Conservation (phyloP, 2,888 invertebrate genomes). For the Pseudococcus longispinus region DNA sequence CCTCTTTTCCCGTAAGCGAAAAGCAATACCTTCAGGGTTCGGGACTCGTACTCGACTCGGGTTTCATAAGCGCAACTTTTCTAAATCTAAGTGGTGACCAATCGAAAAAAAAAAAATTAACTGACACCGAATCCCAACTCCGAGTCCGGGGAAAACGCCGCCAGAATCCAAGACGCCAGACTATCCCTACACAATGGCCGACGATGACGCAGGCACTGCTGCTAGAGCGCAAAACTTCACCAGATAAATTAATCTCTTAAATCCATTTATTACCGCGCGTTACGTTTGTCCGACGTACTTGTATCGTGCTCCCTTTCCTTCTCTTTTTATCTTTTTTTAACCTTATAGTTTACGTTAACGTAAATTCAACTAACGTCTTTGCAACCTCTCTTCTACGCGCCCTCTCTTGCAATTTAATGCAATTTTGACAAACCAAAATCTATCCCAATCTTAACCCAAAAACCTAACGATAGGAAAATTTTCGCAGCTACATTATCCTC, state of each 20-base stretch:
- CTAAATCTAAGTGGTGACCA: constrained; percentile 32
- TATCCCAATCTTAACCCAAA: neutral
- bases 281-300: neutral
- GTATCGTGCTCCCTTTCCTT: neutral
- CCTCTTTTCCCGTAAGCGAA: constrained; percentile 28
- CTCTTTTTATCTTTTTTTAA: neutral
- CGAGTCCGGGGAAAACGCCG: neutral
- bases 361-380: neutral
- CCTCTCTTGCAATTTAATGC: neutral
- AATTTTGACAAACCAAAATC: neutral
- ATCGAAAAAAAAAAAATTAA: constrained; percentile 36
- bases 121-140: neutral
- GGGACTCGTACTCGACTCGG: neutral
- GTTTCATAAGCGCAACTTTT: constrained; percentile 25
- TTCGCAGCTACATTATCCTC: too few relatives aligned
- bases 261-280: constrained; percentile 17
- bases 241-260: constrained; percentile 17
- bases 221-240: neutral
- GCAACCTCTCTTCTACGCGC: neutral
- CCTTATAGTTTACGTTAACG: neutral
- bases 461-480: neutral
- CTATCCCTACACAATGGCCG: neutral
- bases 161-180: constrained; percentile 17
- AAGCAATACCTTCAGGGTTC: constrained; percentile 14
- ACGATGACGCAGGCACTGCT: neutral